Base-by-base conservation (phyloP, 37 sponge, comb jelly and placozoan species). In the Ephydatia muelleri region DNA sequence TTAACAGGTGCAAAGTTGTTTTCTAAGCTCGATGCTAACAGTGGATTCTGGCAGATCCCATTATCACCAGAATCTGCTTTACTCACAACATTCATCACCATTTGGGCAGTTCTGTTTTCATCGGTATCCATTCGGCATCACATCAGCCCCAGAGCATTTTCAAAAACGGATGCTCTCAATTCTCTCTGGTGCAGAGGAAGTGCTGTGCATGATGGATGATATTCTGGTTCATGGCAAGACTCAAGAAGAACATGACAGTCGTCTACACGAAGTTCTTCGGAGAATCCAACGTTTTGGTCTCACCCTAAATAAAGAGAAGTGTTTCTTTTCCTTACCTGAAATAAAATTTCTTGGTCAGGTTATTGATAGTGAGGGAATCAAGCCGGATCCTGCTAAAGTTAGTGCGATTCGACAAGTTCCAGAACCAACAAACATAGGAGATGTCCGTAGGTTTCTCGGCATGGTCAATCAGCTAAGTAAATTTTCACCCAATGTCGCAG, bases 31-130 rank as follows among this genome's bases (percentile, higher is more conserved):
- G 90, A 90, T 73, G 81, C 85, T 0, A 84, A 85, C 47, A 81
- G 81, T 9, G 83, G 91, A 25, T 91, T 70, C 35, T 86, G 87
- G 91, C 87, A 91, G 68, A 75, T 86, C 2, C 68, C 43, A 30
- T 65, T 90, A 30, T 30, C 78, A 40, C 79, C 88, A 2, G 71
- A 82, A 26, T 76, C 86, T 12, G 49, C 78, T 14, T 68, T 47
- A 38, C 83, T 90, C 65, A 89, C 89, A 57, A 90, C 86, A 11
- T 90, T 90, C 37, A 85, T 85, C 19, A 14, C 84, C 80, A 4
- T 79, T 90, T 33, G 90, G 90, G 31, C 77, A 81, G 65, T 90
- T 78, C 34, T 67, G 80, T 32, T 90, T 85, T 49, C 73, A 76
- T 67, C 23, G 86, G 21, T n/a, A 69, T 25, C 91, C 86, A 6